A percentile compares a stretch with the other conserved stretches of the same genome.
Evolutionary conservation across 2,888 invertebrate species (phyloP).

Genomic region (Papilio demoleus): DNA sequence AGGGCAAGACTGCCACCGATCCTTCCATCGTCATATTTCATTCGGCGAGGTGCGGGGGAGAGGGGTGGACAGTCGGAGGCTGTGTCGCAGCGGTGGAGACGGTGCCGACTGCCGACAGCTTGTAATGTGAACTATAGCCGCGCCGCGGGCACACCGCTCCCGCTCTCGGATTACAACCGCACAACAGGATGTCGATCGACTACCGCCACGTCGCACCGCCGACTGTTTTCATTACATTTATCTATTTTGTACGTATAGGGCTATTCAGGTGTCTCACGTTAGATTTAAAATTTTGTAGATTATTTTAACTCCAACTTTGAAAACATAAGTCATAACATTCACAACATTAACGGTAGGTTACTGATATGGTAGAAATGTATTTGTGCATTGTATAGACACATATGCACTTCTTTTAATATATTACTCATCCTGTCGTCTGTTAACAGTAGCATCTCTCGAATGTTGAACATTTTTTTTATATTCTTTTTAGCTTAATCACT

Average conservation of each 20-base stretch:
- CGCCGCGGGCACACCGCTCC: constrained; percentile 33
- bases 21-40: constrained; percentile 40
- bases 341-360: no score
- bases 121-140: constrained; percentile 38
- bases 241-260: constrained; percentile 21
- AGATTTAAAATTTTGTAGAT: background rate
- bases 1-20: constrained; percentile 36
- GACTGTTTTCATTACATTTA: constrained; percentile 32
- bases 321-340: background rate
- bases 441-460: no score
- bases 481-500: constrained; percentile 3
- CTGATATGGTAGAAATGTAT: no score
- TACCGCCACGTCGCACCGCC: constrained; percentile 13
- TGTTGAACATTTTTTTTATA: background rate
- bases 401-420: background rate
- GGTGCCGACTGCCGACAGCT: constrained; percentile 37
- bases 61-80: constrained; percentile 27
- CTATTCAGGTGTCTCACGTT: constrained; percentile 9
- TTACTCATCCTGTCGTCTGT: no score
- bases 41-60: constrained; percentile 3
- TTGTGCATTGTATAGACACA: no score
- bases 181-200: constrained; percentile 39
- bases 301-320: background rate
- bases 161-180: constrained; percentile 38
- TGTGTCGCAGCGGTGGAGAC: constrained; percentile 34